Evolutionary conservation across 1,140 invertebrate genomes (phyloP).

Genomic region (Lethrus apterus): DNA sequence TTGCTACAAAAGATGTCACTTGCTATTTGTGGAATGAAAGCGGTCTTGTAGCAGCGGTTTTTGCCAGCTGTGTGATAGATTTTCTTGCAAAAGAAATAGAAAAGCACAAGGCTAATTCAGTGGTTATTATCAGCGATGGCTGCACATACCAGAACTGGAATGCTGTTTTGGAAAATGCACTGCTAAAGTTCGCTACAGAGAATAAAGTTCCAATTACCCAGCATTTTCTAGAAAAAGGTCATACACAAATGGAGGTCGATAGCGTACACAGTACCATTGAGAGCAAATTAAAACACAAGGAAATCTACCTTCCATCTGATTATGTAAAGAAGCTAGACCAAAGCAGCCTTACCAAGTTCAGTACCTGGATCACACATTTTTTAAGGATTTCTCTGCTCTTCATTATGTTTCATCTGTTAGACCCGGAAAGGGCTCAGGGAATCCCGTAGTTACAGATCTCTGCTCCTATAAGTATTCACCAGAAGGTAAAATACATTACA

Average conservation of each 20-base stretch:
- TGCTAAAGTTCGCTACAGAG: conserved; percentile 1
- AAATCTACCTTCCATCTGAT: conserved; percentile 1
- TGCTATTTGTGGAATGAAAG: background rate
- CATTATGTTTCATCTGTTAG: conserved; percentile 20
- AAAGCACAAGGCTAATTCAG: background rate
- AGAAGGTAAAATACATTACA: conserved; percentile 30
- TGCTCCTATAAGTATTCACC: conserved; percentile 28
- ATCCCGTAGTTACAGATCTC: conserved; percentile 32
- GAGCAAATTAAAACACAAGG: conserved; percentile 2
- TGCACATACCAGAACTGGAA: conserved; percentile 11
- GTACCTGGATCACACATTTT: conserved; percentile 11
- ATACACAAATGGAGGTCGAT: conserved; percentile 20
- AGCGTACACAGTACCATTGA: conserved; percentile 17
- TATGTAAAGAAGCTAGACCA: background rate
- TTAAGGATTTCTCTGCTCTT: conserved; percentile 8
- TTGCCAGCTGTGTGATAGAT: background rate
- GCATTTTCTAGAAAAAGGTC: conserved; percentile 18
- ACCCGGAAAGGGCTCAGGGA: conserved; percentile 28
- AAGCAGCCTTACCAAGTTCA: conserved; percentile 9
- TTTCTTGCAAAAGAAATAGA: conserved; percentile 1
- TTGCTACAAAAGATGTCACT: background rate
- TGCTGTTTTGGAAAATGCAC: conserved; percentile 7
- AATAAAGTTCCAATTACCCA: conserved; percentile 14
- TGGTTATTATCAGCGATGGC: conserved; percentile 11
- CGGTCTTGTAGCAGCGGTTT: background rate